Evolutionary conservation across 2,113 vertebrate species (phyloP).

Genomic region (Cyanoderma ruficeps): DNA sequence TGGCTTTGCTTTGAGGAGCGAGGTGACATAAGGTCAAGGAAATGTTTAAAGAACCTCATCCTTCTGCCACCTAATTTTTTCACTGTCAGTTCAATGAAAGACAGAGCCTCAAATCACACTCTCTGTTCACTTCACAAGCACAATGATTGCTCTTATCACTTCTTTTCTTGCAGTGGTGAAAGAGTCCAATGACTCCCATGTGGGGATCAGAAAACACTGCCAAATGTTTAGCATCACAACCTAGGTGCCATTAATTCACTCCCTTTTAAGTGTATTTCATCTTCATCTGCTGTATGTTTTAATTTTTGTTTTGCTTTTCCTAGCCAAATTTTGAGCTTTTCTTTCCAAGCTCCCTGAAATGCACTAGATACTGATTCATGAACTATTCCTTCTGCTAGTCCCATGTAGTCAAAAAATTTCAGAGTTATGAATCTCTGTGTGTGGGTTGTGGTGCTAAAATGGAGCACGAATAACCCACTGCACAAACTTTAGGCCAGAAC

Average conservation of each 20-base stretch:
- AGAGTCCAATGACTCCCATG: neutral
- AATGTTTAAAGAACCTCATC: neutral
- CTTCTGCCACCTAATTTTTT: neutral
- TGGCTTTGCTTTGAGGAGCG: neutral
- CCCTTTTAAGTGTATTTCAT: neutral
- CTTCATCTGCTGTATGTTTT: neutral
- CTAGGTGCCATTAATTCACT: neutral
- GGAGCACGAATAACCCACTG: neutral
- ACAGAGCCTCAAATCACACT: neutral
- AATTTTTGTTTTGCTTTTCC: neutral
- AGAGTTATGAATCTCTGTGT: neutral
- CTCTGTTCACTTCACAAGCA: neutral
- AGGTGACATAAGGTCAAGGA: neutral
- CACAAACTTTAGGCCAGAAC: neutral
- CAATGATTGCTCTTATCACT: neutral
- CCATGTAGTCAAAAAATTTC: neutral
- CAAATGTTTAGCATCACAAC: neutral
- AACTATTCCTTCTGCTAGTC: neutral
- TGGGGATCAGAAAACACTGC: slow-evolving; percentile 12
- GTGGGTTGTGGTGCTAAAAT: neutral
- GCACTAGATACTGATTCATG: neutral
- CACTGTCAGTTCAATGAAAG: neutral
- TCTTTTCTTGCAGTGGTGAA: neutral
- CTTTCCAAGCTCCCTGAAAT: neutral
- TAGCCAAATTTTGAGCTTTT: neutral